Base-by-base conservation (phyloP, 2,113 vertebrate genomes). In the Calyptomena viridis region DNA sequence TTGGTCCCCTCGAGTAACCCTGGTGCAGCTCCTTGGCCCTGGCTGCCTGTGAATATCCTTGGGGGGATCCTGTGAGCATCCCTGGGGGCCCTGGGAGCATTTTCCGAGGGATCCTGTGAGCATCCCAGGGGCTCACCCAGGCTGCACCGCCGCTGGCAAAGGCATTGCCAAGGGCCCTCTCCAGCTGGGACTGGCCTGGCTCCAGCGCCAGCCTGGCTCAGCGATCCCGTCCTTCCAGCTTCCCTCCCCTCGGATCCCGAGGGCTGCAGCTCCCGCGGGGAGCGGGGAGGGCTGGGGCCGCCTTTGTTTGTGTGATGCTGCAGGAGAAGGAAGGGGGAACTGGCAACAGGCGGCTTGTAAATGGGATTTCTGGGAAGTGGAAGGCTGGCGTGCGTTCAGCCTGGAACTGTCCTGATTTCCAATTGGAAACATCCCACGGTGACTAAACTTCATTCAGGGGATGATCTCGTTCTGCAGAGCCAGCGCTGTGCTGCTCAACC, bases 291-390 rank as follows among this genome's bases (percentile, higher is more conserved):
- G 59, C 68, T 20, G 55, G 25, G 49, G 1, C 31, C 10, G 66
- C 5, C 8, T 46, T 94, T 28, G 5, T 84, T 74, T 23, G 44
- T 19, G 9, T 37, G 73, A 12, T 44, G 87, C 37, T 52, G 53
- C 21, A 47, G 66, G 59, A 92, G 22, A 85, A 46, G 50, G 47
- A 53, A 77, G n/a, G 24, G 88, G 55, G 23, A 93, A 9, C 58
- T 12, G 82, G 67, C 94, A 44, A 6, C 12, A 16, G 6, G 56
- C 60, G 78, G 2, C 1, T 14, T 17, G 18, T 71, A 11, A 27
- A 37, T 49, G 90, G 85, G 79, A 47, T 93, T 92, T 83, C 72
- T 92, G 94, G 83, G 90, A 93, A 94, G 67, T 31, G 42, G 66
- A 71, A 64, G 60, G 31, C 83, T 89, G 92, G 89, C 82, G 3